Evolutionary conservation across 2,113 vertebrate species (phyloP).

Genomic region (Phaethornis superciliosus): DNA sequence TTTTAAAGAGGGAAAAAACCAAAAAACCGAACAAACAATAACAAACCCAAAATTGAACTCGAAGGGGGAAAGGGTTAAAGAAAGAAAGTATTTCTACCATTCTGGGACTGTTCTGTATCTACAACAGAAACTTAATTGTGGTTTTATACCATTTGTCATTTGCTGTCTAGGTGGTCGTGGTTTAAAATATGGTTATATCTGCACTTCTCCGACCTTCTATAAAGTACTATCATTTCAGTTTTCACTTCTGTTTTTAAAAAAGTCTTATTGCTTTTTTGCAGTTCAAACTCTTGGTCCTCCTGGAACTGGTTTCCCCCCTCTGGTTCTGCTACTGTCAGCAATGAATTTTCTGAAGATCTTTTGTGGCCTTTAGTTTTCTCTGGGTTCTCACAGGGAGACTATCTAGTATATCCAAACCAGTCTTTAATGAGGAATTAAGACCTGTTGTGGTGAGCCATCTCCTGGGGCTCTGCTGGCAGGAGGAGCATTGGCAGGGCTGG

Average conservation of each 20-base stretch:
- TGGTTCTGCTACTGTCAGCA: background rate
- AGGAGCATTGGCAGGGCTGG: fast-evolving
- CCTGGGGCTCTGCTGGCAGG: background rate
- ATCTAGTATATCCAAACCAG: background rate
- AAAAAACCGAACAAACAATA: too few relatives aligned
- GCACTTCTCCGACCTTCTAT: background rate
- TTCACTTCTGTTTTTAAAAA: background rate
- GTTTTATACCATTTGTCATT: background rate
- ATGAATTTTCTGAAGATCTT: background rate
- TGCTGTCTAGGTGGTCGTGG: background rate
- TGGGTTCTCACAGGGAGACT: background rate
- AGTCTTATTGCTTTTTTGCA: background rate
- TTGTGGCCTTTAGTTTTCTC: background rate
- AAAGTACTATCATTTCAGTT: background rate
- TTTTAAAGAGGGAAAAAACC: background rate
- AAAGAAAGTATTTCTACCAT: background rate
- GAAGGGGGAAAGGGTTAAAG: background rate
- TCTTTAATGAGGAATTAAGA: background rate
- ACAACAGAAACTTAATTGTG: background rate
- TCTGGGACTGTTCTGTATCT: background rate
- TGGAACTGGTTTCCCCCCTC: background rate
- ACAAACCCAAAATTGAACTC: background rate
- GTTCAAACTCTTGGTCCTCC: background rate
- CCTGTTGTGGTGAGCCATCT: fast-evolving
- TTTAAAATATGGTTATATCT: background rate